Conservation (phyloP, 2,113 vertebrate genomes). For the Prochilodus magdalenae region DNA sequence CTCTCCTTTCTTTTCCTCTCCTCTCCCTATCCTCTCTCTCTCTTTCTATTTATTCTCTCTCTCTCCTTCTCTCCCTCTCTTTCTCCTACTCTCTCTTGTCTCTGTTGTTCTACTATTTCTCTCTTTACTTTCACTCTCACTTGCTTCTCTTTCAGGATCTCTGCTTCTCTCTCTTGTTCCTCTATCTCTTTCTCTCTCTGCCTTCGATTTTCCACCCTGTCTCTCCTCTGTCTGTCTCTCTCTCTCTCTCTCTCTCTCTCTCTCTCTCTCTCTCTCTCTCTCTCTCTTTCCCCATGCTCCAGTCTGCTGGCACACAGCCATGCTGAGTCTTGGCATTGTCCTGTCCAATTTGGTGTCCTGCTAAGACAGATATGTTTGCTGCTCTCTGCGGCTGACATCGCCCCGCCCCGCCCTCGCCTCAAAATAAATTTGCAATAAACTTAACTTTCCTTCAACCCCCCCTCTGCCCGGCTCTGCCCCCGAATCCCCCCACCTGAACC, state of each 20-base stretch:
- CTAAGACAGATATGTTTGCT: constrained; percentile 78
- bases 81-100: background rate
- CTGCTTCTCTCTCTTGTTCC: background rate
- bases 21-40: too few species aligned
- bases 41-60: background rate
- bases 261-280: constrained; percentile 11
- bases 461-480: too few species aligned
- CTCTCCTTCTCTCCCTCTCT: background rate
- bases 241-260: background rate
- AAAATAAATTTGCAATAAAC: constrained; percentile 71
- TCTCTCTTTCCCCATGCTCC: background rate
- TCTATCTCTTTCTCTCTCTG: background rate
- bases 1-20: background rate
- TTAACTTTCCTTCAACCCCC: constrained; percentile 61
- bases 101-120: background rate
- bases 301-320: constrained; percentile 65
- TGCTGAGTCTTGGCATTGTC: constrained; percentile 69
- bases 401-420: constrained; percentile 61
- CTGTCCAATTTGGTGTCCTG: constrained; percentile 72
- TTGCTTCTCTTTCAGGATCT: background rate
- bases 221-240: too few species aligned
- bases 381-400: constrained; percentile 69
- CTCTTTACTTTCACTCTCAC: background rate
- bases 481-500: constrained; percentile 49
- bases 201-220: background rate